Evolutionary conservation across 2,113 vertebrate species (phyloP).

Genomic region (Rhea americana): DNA sequence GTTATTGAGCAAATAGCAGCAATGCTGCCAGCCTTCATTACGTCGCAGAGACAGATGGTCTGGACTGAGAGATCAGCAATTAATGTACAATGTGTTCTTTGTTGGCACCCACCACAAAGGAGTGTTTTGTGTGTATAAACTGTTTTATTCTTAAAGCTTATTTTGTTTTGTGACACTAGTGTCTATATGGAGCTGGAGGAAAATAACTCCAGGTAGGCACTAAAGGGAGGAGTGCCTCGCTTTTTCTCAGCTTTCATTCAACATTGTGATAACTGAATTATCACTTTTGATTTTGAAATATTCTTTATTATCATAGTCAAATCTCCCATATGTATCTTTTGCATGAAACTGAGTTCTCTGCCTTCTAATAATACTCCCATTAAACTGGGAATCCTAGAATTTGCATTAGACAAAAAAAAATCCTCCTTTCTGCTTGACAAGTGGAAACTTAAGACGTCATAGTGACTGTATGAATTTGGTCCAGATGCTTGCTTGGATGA

Average conservation of each 20-base stretch:
- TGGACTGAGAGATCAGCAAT: constrained; percentile 78
- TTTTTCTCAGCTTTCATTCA: constrained; percentile 9
- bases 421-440: background rate
- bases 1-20: constrained; percentile 69
- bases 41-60: constrained; percentile 78
- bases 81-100: constrained; percentile 80
- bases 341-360: background rate
- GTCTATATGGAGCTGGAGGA: constrained; percentile 25
- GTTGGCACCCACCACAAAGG: constrained; percentile 74
- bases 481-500: background rate
- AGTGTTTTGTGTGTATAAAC: constrained; percentile 53
- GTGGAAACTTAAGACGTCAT: background rate
- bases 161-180: constrained; percentile 60
- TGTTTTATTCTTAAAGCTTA: constrained; percentile 68
- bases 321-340: background rate
- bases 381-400: constrained; percentile 2
- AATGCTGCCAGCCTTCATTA: constrained; percentile 76
- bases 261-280: background rate
- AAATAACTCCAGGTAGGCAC: background rate
- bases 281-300: background rate
- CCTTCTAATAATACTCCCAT: background rate
- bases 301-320: background rate
- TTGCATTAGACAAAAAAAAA: background rate
- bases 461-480: background rate
- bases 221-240: background rate